Conservation (phyloP, 2,888 invertebrate genomes). For the Noctua janthe region DNA sequence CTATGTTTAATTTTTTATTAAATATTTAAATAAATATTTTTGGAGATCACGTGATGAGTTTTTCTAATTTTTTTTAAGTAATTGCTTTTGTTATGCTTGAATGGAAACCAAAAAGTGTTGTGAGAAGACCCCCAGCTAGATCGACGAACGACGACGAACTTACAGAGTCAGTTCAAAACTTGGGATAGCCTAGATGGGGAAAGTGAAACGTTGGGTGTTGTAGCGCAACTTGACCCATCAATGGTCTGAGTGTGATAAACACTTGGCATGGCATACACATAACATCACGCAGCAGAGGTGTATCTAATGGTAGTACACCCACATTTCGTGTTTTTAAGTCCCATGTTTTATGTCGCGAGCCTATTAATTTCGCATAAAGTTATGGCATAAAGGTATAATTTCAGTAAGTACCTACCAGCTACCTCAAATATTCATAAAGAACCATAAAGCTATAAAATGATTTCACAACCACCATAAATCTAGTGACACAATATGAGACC, state of each 20-base stretch:
- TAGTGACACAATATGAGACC: constrained; percentile 29
- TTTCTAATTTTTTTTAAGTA: background rate
- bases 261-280: background rate
- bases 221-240: too few species aligned
- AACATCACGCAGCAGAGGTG: background rate
- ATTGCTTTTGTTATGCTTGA: background rate
- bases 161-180: background rate
- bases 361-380: background rate
- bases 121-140: background rate
- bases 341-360: background rate
- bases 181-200: background rate
- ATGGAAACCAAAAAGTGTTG: background rate
- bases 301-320: background rate
- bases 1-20: too few species aligned
- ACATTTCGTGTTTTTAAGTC: background rate
- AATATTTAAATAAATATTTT: constrained; percentile 11
- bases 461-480: constrained; percentile 27
- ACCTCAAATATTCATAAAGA: background rate
- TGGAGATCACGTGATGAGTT: background rate
- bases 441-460: background rate
- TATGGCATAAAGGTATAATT: background rate
- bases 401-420: background rate
- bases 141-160: background rate
- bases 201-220: too few species aligned
- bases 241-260: background rate